These are phyloP conservation scores for Tragelaphus scriptus DNA, from an alignment of 2,113 vertebrate genomes.

Conservation along the genomic window DNA sequence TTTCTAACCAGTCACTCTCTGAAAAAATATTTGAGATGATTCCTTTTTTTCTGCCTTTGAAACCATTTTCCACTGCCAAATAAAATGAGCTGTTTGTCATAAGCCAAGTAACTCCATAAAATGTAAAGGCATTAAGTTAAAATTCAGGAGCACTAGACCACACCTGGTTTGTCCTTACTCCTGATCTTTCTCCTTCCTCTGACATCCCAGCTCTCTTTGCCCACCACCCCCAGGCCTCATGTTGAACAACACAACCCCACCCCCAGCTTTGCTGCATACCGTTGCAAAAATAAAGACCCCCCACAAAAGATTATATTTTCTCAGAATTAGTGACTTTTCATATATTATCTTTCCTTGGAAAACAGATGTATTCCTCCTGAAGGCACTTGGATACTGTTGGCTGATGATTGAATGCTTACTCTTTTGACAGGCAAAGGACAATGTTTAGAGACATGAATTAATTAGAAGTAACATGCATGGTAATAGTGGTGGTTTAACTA, in stretches of 20 bases:
- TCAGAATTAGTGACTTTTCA: neutral
- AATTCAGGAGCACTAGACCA: neutral
- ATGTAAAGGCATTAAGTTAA: neutral
- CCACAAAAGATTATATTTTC: neutral
- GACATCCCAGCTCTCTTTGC: neutral
- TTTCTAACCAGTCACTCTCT: neutral
- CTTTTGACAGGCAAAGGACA: neutral
- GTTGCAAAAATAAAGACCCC: neutral
- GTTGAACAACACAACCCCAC: fast-evolving
- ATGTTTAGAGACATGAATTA: neutral
- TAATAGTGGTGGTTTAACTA: neutral
- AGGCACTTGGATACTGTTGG: neutral
- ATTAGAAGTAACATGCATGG: neutral
- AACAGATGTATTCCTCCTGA: neutral
- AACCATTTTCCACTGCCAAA: neutral
- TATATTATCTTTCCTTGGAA: neutral
- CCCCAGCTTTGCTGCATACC: neutral
- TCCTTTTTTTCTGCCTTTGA: neutral
- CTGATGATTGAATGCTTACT: neutral
- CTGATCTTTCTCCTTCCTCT: neutral
- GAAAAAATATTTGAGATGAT: neutral
- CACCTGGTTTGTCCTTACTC: too few relatives aligned
- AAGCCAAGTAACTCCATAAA: neutral
- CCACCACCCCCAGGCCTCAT: neutral
- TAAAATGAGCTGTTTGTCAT: neutral